Evolutionary conservation across 1,140 invertebrate species (phyloP).

Genomic region (Drosophila insularis): DNA sequence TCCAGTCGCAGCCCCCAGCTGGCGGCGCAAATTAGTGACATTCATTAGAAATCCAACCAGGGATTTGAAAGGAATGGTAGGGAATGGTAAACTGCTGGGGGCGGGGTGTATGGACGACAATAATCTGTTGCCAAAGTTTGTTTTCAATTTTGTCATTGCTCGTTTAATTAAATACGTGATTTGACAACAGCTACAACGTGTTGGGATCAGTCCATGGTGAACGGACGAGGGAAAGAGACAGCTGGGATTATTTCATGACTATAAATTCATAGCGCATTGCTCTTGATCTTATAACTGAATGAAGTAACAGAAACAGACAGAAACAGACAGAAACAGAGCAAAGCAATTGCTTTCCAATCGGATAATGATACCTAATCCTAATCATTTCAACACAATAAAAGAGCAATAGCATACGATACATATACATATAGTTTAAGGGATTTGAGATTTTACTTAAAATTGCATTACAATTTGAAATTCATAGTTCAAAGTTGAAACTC

Average conservation of each 20-base stretch:
- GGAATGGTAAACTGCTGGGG: background rate
- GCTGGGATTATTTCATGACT: background rate
- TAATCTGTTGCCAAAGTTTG: constrained; percentile 25
- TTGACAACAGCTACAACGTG: constrained; percentile 17
- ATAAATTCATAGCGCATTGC: constrained; percentile 6
- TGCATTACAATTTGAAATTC: too few relatives aligned
- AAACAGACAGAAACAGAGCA: background rate
- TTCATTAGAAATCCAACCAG: constrained; percentile 23
- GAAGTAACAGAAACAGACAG: background rate
- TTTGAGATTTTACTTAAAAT: too few relatives aligned
- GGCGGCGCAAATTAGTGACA: constrained; percentile 26
- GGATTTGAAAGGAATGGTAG: constrained; percentile 1
- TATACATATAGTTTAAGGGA: too few relatives aligned
- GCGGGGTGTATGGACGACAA: background rate
- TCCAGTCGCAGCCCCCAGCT: constrained; percentile 5
- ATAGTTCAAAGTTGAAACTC: too few relatives aligned
- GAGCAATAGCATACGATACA: too few relatives aligned
- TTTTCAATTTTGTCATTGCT: constrained; percentile 25
- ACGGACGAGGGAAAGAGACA: background rate
- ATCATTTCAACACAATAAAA: too few relatives aligned
- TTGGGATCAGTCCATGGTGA: background rate
- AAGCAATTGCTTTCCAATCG: background rate
- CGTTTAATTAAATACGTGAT: constrained; percentile 32
- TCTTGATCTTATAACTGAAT: background rate
- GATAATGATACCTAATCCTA: background rate